Base-by-base conservation (phyloP, 2,113 vertebrate genomes). In the Danio rerio region DNA sequence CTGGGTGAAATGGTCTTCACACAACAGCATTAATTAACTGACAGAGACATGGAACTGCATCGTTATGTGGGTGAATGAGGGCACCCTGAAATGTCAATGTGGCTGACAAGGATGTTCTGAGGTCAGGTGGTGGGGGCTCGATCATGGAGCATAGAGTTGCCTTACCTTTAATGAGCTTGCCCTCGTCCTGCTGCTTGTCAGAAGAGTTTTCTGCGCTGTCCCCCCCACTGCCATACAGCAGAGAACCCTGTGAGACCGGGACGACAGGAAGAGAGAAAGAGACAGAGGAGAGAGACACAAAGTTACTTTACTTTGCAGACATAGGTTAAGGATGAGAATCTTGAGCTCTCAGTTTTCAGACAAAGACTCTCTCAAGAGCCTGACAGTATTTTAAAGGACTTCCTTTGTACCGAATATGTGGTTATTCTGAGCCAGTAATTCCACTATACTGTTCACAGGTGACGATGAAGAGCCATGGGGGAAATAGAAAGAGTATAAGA, bases 131-230 rank as follows among this genome's bases (percentile, higher is more conserved):
- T 45, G 42, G 16, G 45, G 31, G 58, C 10, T 81, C 7, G 4
- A 16, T 65, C 18, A 52, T 52, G 50, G 49, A 31, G 49, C 0
- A 6, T 50, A 62, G 40, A 43, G 5, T 12, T 5, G 53, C 5
- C 84, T 50, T 87, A 95, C 94, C 94, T 94, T 94, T 95, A 77
- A 88, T 86, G 75, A 93, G 87, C 82, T 87, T 94, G 61, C 89
- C 90, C 5, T 94, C 94, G 10, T 88, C 86, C n/a, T 43, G 18
- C 5, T 86, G 77, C 7, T 88, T 78, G 68, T 91, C 91, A 5
- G 86, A 86, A 47, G 92, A 85, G n/a, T 78, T 58, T 40, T 77
- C 77, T 6, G 43, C 47, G 16, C 8, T 13, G 10, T 84, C 87
- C n/a, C 20, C 72, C n/a, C 78, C 77, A 12, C 40, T 31, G 63